Conservation (phyloP, 2,797 vertebrate species). For the Anableps anableps region DNA sequence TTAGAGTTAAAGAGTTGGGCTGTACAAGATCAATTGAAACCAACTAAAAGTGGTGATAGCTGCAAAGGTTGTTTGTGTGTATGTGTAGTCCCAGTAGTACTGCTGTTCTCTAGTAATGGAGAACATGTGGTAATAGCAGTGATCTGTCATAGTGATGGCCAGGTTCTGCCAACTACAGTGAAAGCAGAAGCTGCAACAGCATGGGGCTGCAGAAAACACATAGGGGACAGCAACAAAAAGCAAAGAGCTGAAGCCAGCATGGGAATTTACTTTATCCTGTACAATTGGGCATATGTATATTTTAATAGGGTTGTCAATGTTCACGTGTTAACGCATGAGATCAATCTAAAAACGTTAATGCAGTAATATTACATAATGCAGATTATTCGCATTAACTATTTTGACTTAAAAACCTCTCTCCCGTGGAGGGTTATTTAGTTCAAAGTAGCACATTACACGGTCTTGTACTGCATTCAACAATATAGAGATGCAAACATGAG, state of each 20-base stretch:
- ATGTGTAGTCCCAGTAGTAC: conserved; percentile 35
- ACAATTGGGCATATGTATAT: not conserved
- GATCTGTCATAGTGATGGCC: conserved; percentile 67
- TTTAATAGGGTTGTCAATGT: too few relatives aligned
- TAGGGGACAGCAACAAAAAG: conserved; percentile 45
- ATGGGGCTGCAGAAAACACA: conserved; percentile 54
- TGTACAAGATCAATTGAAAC: not conserved
- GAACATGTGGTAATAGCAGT: conserved; percentile 74
- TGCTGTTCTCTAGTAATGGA: conserved; percentile 65
- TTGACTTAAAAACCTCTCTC: too few relatives aligned
- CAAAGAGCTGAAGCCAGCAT: conserved; percentile 29
- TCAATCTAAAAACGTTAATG: too few relatives aligned
- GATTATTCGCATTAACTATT: too few relatives aligned
- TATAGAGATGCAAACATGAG: too few relatives aligned
- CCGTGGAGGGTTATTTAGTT: too few relatives aligned
- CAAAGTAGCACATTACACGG: too few relatives aligned
- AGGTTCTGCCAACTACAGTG: conserved; percentile 56
- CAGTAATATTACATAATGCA: too few relatives aligned
- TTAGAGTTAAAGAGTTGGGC: not conserved
- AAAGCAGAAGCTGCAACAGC: conserved; percentile 69
- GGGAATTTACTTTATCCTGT: not conserved
- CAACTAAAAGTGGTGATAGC: not conserved
- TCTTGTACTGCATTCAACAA: too few relatives aligned
- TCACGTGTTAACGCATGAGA: too few relatives aligned
- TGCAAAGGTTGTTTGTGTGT: conserved; percentile 15